phyloP scores from a whole-genome alignment of 2,888 invertebrate genomes.

The Crepidodera aurea region DNA sequence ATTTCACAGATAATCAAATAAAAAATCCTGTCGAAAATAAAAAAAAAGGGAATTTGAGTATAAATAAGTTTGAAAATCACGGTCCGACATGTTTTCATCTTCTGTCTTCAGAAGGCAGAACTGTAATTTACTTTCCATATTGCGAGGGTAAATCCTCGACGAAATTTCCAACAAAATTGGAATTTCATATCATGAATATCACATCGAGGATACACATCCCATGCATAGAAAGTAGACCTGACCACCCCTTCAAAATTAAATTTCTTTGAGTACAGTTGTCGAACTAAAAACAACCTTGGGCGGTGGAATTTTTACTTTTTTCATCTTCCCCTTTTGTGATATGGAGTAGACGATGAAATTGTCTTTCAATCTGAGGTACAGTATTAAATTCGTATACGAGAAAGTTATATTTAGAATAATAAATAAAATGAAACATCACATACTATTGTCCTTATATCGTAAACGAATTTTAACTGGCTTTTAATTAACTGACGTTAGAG shows the following conservation, averaged over 20 bases:
- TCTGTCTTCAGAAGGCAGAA: constrained; percentile 6
- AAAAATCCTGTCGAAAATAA: not conserved
- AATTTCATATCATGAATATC: constrained; percentile 48
- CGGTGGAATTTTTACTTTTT: not conserved
- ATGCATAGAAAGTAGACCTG: constrained; percentile 48
- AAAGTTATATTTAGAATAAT: no score
- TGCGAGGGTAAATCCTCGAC: constrained; percentile 29
- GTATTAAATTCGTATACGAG: no score
- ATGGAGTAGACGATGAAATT: no score
- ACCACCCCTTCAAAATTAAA: constrained; percentile 35
- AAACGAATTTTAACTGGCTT: no score
- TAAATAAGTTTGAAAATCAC: constrained; percentile 18
- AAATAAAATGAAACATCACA: no score
- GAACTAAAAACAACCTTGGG: constrained; percentile 8
- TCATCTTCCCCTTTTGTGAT: no score
- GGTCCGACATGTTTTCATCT: not conserved
- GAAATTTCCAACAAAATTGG: constrained; percentile 47
- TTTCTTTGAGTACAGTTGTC: constrained; percentile 27
- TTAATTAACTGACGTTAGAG: no score
- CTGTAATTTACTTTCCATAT: constrained; percentile 36
- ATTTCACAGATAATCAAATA: not conserved
- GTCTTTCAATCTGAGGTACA: no score
- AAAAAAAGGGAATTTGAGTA: constrained; percentile 2
- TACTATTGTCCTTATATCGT: no score
- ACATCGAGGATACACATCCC: constrained; percentile 39